A percentile compares a stretch with the other conserved stretches of the same genome.
Evolutionary conservation across 1,140 invertebrate species (phyloP).

Genomic region (Saccostrea cuccullata): DNA sequence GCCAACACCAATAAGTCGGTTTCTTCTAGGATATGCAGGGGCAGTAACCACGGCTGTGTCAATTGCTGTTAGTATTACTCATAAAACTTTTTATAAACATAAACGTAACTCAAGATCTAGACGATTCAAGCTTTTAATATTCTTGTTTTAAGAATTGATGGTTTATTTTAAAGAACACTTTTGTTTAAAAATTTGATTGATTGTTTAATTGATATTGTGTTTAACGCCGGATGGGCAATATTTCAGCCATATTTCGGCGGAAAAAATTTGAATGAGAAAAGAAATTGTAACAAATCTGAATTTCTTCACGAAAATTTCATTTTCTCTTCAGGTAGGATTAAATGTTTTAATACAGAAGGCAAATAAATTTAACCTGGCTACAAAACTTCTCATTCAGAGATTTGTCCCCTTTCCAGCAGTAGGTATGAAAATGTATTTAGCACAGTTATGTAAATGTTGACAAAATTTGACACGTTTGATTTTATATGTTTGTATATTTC

Average conservation of each 20-base stretch:
- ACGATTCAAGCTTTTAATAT: not conserved
- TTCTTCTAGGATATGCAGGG: slow-evolving; percentile 79
- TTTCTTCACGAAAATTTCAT: not conserved
- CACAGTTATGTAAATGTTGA: too few species aligned
- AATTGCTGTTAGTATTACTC: slow-evolving; percentile 75
- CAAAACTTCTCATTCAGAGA: slow-evolving; percentile 79
- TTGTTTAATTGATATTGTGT: too few species aligned
- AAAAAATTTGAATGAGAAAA: not conserved
- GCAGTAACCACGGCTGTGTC: slow-evolving; percentile 78
- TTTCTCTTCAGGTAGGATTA: slow-evolving; percentile 72
- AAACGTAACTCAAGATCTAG: too few species aligned
- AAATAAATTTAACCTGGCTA: slow-evolving; percentile 75
- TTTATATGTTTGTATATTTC: too few species aligned
- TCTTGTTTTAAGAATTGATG: not conserved
- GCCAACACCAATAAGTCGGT: slow-evolving; percentile 78
- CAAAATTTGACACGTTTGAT: too few species aligned
- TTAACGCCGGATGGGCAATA: too few species aligned
- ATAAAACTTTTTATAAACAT: too few species aligned
- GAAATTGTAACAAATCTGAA: not conserved
- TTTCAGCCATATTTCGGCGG: too few species aligned
- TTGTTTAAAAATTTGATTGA: too few species aligned
- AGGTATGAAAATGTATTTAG: slow-evolving; percentile 65
- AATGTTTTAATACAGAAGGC: slow-evolving; percentile 78
- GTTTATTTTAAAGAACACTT: too few species aligned
- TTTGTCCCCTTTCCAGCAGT: slow-evolving; percentile 81